phyloP scores from a whole-genome alignment of 2,113 vertebrate genomes.

The Falco punctatus region DNA sequence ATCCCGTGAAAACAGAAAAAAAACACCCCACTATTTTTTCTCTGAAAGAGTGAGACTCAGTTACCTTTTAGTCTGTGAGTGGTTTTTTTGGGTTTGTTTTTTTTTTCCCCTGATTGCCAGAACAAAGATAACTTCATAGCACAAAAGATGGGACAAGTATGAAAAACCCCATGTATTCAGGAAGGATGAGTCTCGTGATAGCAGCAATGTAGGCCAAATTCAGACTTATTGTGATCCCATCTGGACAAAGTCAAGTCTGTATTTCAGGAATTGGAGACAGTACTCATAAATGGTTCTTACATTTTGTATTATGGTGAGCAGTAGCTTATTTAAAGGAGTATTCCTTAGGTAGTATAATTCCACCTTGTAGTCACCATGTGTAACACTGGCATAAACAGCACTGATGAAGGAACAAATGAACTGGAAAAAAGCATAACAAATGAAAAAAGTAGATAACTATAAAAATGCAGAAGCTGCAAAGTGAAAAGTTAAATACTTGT shows the following conservation, averaged over 20 bases:
- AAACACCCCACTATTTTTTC: neutral
- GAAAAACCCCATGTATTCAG: neutral
- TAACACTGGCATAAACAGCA: neutral
- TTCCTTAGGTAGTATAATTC: neutral
- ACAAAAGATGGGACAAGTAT: too few relatives aligned
- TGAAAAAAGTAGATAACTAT: neutral
- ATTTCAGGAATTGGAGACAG: neutral
- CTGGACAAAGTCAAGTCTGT: rapidly evolving
- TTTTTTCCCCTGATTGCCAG: neutral
- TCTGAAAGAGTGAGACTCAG: neutral
- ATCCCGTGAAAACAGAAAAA: neutral
- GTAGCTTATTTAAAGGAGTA: neutral
- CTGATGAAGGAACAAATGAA: neutral
- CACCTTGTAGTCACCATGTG: neutral
- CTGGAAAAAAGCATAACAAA: neutral
- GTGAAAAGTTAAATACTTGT: neutral
- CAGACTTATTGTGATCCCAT: neutral
- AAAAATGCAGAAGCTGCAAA: neutral
- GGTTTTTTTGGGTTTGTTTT: neutral
- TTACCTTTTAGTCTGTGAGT: neutral
- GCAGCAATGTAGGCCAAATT: neutral
- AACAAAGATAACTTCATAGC: neutral
- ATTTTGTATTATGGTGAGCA: neutral
- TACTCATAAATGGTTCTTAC: neutral
- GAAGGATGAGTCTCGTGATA: neutral